phyloP scores from a whole-genome alignment of 2,797 vertebrate species.

The Cygnus olor region DNA sequence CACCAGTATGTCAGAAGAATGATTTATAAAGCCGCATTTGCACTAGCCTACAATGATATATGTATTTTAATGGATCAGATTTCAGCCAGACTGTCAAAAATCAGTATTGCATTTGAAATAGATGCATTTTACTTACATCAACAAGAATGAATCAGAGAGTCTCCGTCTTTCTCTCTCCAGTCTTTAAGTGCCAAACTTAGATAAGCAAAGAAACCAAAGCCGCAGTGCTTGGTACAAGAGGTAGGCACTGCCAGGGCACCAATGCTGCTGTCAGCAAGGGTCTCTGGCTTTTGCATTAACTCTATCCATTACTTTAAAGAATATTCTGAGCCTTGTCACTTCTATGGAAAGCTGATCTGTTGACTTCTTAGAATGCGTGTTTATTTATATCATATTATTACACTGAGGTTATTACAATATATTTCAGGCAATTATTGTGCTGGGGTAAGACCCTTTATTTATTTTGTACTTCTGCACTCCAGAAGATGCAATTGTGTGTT shows the following conservation, averaged over 20 bases:
- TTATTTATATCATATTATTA: neutral
- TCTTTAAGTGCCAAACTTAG: neutral
- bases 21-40: neutral
- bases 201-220: neutral
- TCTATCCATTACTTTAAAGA: neutral
- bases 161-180: neutral
- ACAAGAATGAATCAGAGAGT: neutral
- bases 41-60: neutral
- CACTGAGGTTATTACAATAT: neutral
- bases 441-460: neutral
- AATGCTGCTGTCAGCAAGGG: neutral
- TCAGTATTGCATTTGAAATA: neutral
- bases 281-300: neutral
- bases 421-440: neutral
- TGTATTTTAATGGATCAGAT: neutral
- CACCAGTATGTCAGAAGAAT: neutral
- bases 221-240: neutral
- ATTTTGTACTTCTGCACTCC: neutral
- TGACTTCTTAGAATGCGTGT: neutral
- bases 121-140: neutral
- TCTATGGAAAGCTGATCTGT: neutral
- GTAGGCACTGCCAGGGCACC: neutral
- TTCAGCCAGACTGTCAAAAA: neutral
- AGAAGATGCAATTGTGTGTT: neutral
- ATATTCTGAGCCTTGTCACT: accelerated